Evolutionary conservation across 2,888 invertebrate species (phyloP), one percentile per base, ranked within the genome.

Genomic region (Drosophila kambysellisi): DNA sequence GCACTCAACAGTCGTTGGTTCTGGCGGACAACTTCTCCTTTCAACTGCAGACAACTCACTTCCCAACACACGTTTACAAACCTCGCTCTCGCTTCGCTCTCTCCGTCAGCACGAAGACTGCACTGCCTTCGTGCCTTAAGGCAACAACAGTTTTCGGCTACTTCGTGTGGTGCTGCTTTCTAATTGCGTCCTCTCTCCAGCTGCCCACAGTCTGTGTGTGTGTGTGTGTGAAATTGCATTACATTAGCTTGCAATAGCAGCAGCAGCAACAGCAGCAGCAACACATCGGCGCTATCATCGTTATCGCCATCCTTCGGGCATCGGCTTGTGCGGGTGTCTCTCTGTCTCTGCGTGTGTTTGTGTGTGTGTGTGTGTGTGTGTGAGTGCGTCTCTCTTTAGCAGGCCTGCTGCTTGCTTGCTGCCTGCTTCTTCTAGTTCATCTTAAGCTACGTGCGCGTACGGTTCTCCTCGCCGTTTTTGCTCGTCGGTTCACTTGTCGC

Each of bases 361-460:
- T 66, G 57, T 64, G 35, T 54, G 52, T 50, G 37, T 66, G 57
- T 51, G 12, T 69, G 48, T 63, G 41, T 61, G 57, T 74, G 68
- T 71, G 75, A 53, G 76, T 75, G 78, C 71, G 68, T 78, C 74
- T 74, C 81, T 83, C 78, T 66, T 60, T 72, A 53, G 63, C 76
- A 63, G 71, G 71, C 86, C 78, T 76, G 81, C 71, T 84, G 80
- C 81, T 71, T 75, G 88, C 82, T 60, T 83, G 87, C 71, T 79
- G 89, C 88, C 86, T 88, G 88, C 88, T 88, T 89, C 88, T 89
- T 91, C 91, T 91, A 91, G 91, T 91, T 86, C 82, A 87, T 91
- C 91, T 91, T 91, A 91, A 89, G 90, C 91, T 82, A 82, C 90
- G 87, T 85, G 83, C 85, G 83, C 83, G 91, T 83, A 84, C 91